Evolutionary conservation across 2,113 vertebrate genomes (phyloP).

Genomic region (Jaculus jaculus): DNA sequence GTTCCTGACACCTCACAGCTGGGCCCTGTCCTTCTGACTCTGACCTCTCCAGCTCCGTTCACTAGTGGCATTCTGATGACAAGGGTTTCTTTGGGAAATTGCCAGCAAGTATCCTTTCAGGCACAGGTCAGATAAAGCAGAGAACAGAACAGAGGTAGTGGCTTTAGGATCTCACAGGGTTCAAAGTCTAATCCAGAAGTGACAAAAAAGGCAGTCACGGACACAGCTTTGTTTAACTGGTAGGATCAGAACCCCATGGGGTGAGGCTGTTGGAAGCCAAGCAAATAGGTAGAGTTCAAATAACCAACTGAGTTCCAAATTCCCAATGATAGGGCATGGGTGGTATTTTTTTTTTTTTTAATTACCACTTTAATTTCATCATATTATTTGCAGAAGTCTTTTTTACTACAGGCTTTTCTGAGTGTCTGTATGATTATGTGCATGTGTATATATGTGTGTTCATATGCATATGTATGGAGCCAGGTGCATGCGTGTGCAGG

Average conservation of each 20-base stretch:
- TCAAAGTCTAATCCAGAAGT: constrained; percentile 2
- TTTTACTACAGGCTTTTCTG: too few relatives aligned
- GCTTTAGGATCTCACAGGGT: neutral
- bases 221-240: neutral
- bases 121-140: constrained; percentile 11
- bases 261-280: neutral
- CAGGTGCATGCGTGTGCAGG: too few relatives aligned
- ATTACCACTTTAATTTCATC: too few relatives aligned
- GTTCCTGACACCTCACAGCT: neutral
- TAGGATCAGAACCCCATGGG: neutral
- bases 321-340: neutral
- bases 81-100: neutral
- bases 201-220: neutral
- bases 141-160: constrained; percentile 6
- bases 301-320: neutral
- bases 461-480: too few relatives aligned
- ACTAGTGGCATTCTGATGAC: neutral
- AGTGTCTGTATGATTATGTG: too few relatives aligned
- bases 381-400: too few relatives aligned
- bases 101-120: neutral
- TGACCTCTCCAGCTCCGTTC: neutral
- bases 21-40: neutral
- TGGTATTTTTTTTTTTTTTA: too few relatives aligned
- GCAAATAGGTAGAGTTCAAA: neutral
- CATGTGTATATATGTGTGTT: too few relatives aligned